phyloP scores from a whole-genome alignment of 2,113 vertebrate species.

The Pachypanchax playfairii region DNA sequence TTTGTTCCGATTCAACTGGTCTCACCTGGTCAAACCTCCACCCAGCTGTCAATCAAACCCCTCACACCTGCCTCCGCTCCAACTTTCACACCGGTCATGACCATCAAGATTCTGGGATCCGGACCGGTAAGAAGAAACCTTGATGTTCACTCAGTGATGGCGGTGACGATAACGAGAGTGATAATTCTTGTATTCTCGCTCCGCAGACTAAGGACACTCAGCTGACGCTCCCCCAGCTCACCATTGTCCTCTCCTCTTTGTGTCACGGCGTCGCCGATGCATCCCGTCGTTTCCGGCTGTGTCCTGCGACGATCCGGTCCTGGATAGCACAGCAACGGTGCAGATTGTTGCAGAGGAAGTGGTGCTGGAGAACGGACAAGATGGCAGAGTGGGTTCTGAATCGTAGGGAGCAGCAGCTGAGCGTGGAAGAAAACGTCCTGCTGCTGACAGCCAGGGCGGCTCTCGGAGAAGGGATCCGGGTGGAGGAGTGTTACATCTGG shows the following conservation, averaged over 20 bases:
- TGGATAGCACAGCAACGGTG: slow-evolving; percentile 12
- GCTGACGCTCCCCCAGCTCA: slow-evolving; percentile 31
- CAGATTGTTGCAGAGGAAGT: slow-evolving; percentile 1
- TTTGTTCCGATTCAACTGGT: slow-evolving; percentile 59
- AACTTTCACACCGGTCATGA: slow-evolving; percentile 51
- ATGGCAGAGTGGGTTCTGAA: slow-evolving; percentile 47
- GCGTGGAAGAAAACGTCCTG: slow-evolving; percentile 19
- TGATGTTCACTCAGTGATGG: background rate
- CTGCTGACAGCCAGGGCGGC: slow-evolving; percentile 20
- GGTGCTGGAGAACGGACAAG: slow-evolving; percentile 43
- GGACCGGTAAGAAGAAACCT: slow-evolving; percentile 14
- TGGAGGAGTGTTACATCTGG: slow-evolving; percentile 32
- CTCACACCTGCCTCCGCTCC: slow-evolving; percentile 21
- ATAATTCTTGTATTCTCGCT: background rate
- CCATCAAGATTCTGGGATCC: slow-evolving; percentile 47
- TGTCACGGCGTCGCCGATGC: slow-evolving; percentile 30
- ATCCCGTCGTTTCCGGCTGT: rapidly evolving
- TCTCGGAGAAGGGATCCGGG: slow-evolving; percentile 10
- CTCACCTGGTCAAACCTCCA: background rate
- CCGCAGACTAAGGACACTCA: background rate
- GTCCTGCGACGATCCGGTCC: rapidly evolving
- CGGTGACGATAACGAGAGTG: background rate
- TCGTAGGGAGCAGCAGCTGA: slow-evolving; percentile 61
- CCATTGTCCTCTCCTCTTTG: slow-evolving; percentile 9
- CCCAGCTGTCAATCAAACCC: slow-evolving; percentile 56